Base-by-base conservation (phyloP, 2,797 vertebrate species). In the Periophthalmus magnuspinnatus region DNA sequence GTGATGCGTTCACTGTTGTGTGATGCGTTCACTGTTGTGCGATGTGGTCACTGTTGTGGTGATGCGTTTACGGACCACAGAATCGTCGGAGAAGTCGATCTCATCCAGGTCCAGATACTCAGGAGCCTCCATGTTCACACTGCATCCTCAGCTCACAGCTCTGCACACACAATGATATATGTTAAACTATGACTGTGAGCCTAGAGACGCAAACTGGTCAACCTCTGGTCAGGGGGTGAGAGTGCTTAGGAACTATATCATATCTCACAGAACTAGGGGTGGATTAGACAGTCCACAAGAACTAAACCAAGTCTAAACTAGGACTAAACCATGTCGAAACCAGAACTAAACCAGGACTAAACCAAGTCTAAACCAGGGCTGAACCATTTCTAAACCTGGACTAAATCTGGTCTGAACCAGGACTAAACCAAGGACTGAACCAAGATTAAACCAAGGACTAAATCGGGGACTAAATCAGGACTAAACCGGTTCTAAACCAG, bases 51-150 rank as follows among this genome's bases (percentile, higher is more conserved):
- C n/a, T n/a, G n/a, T n/a, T n/a, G n/a, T n/a, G n/a, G 28, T 28
- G 63, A 50, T 13, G 48, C 0, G 64, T 24, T 48, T 28, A 96
- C 97, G 95, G 89, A 99, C 97, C 86, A 93, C 95, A 87, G 96
- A 92, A 79, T 99, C 97, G 87, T 98, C 97, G 58, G 94, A 96
- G 90, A 98, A 99, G 93, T 99, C 97, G 79, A 99, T 99, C 94
- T 98, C 97, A 87, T 99, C 97, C 93, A 99, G 94, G 92, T 99
- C 97, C 91, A 99, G 94, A 87, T 99, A 98, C 85, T 99, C 97
- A 93, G 97, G 97, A 89, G 95, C 95, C 92, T 99, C 97, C 97
- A 99, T 99, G 90, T 93, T 96, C 95, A 91, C 91, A 86, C 93
- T 86, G 62, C 93, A 94, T 94, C 90, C 84, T 94, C 88, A 50